Evolutionary conservation across 2,888 invertebrate species (phyloP).

Genomic region (Oegoconia quadripuncta): DNA sequence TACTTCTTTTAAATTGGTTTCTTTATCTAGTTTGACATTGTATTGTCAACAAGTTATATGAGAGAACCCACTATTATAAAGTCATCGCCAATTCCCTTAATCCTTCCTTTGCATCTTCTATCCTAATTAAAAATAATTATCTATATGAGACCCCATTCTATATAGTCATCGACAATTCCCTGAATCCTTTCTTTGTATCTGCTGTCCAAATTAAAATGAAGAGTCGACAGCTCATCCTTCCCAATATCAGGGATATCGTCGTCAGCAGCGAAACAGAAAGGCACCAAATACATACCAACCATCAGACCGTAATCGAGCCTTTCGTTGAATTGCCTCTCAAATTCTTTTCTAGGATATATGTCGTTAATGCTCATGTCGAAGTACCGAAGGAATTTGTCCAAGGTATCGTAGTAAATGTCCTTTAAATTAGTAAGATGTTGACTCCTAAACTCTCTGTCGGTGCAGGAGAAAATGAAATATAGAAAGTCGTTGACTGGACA

Average conservation of each 20-base stretch:
- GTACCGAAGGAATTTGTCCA: conserved; percentile 27
- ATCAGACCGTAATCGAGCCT: conserved; percentile 35
- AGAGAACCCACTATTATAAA: too few species aligned
- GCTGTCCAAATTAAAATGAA: conserved; percentile 26
- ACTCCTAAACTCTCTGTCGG: conserved; percentile 33
- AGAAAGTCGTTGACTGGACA: conserved; percentile 33
- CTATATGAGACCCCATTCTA: conserved; percentile 28
- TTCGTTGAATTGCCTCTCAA: conserved; percentile 34
- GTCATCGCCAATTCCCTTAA: too few species aligned
- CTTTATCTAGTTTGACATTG: too few species aligned
- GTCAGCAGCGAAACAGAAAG: conserved; percentile 30
- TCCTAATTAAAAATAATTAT: not conserved
- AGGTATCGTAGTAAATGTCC: conserved; percentile 28
- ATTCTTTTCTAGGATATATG: conserved; percentile 31
- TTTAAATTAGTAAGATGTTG: conserved; percentile 33
- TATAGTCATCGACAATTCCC: conserved; percentile 37
- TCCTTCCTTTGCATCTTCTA: too few species aligned
- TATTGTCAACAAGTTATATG: too few species aligned
- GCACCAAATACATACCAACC: conserved; percentile 23
- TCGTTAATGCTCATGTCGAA: conserved; percentile 34
- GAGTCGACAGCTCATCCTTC: conserved; percentile 24
- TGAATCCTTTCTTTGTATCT: conserved; percentile 26
- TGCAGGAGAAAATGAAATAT: conserved; percentile 32
- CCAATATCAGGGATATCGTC: conserved; percentile 30
- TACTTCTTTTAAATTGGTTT: too few species aligned